A percentile compares a stretch with the other conserved stretches of the same genome.
These are phyloP conservation scores for Lutjanus erythropterus DNA, from an alignment of 2,113 vertebrate species.

Conservation along the genomic window DNA sequence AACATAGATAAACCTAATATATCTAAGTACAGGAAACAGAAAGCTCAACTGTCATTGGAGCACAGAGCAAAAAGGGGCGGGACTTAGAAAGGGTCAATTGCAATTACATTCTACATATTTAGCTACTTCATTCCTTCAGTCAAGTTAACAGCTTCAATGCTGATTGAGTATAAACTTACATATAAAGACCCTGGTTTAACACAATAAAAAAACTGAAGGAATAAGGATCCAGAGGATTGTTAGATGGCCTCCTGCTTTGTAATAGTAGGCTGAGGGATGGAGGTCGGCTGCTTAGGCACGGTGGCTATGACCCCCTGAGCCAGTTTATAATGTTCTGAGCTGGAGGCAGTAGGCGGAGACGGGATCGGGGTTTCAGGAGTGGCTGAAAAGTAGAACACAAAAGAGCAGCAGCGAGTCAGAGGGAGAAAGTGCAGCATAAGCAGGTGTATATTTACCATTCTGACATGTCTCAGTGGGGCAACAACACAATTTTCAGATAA, in stretches of 20 bases:
- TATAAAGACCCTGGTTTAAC: conserved; percentile 51
- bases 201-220: conserved; percentile 45
- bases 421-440: conserved; percentile 13
- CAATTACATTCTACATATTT: conserved; percentile 44
- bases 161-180: conserved; percentile 49
- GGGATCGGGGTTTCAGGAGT: conserved; percentile 98
- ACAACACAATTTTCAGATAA: conserved; percentile 61
- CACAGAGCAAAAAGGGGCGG: too few species aligned
- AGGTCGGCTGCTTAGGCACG: conserved; percentile 91
- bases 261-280: conserved; percentile 93
- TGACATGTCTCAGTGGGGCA: conserved; percentile 27
- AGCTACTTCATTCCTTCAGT: conserved; percentile 56
- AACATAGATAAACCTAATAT: too few species aligned
- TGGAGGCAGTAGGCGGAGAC: conserved; percentile 93
- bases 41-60: too few species aligned
- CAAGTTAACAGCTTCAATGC: conserved; percentile 64
- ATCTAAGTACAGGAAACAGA: too few species aligned
- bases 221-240: conserved; percentile 45
- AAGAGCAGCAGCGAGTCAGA: conserved; percentile 28
- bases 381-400: conserved; percentile 85
- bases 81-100: too few species aligned
- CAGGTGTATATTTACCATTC: conserved; percentile 43
- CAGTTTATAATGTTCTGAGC: conserved; percentile 96
- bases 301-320: conserved; percentile 93
- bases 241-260: conserved; percentile 98